These are phyloP conservation scores for Istiophorus platypterus DNA, from an alignment of 2,113 vertebrate genomes.

Conservation along the genomic window DNA sequence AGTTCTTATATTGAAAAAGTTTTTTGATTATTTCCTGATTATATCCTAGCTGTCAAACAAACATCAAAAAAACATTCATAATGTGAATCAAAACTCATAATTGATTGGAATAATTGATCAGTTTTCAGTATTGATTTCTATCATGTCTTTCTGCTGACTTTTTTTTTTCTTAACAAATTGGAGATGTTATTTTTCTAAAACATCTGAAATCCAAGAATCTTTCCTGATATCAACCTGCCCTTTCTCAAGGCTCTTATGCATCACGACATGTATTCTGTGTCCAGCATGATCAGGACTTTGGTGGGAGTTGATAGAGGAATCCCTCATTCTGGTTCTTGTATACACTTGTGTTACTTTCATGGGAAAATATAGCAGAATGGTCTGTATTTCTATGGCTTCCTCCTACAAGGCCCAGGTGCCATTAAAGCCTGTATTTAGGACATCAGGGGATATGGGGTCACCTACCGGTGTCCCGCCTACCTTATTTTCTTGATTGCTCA, in stretches of 20 bases:
- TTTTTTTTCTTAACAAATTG: too few species aligned
- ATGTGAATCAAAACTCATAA: not conserved
- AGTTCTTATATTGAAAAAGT: too few species aligned
- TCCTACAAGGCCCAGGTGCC: not conserved
- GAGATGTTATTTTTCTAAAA: too few species aligned
- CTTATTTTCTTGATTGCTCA: slow-evolving; percentile 2
- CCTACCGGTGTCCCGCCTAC: not conserved
- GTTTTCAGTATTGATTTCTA: not conserved
- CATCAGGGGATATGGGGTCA: slow-evolving; percentile 14
- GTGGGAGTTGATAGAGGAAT: not conserved
- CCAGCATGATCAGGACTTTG: not conserved
- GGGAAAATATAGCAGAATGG: slow-evolving; percentile 2
- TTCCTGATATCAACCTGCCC: not conserved
- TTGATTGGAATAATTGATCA: not conserved
- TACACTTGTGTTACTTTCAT: not conserved
- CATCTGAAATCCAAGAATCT: not conserved
- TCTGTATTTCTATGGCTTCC: not conserved
- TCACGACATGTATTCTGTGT: not conserved
- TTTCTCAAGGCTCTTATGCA: not conserved
- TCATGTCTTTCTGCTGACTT: not conserved
- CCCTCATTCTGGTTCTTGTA: not conserved
- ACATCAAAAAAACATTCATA: too few species aligned
- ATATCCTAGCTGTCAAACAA: too few species aligned
- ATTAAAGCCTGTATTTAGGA: slow-evolving; percentile 9
- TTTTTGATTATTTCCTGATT: too few species aligned